phyloP scores from a whole-genome alignment of 1,140 invertebrate species.

The Globodera ellingtonae region DNA sequence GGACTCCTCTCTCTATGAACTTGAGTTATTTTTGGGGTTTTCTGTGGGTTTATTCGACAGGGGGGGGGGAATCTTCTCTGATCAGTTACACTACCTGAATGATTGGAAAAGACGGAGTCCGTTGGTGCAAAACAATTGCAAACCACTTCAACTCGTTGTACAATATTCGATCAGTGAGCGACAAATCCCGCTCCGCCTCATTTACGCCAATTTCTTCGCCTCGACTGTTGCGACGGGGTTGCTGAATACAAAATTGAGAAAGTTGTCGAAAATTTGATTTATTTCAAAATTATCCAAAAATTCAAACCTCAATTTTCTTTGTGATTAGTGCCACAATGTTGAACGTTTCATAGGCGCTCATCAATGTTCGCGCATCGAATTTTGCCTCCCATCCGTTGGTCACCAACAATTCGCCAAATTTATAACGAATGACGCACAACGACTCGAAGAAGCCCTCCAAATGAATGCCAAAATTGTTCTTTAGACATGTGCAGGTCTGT shows the following conservation, averaged over 20 bases:
- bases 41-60: no score
- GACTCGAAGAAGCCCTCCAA: conserved; percentile 27
- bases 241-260: neutral
- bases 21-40: no score
- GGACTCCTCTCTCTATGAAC: no score
- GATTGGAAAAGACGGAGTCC: conserved; percentile 16
- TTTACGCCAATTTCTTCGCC: conserved; percentile 12
- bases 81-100: conserved; percentile 16
- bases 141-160: conserved; percentile 28
- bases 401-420: conserved; percentile 26
- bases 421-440: conserved; percentile 14
- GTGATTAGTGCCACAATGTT: conserved; percentile 27
- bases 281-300: neutral
- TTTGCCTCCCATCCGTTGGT: conserved; percentile 21
- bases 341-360: conserved; percentile 31
- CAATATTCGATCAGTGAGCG: conserved; percentile 15
- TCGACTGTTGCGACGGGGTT: conserved; percentile 8
- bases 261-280: neutral
- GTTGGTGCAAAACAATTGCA: conserved; percentile 2
- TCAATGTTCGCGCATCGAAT: conserved; percentile 18
- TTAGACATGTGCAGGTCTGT: conserved; percentile 12
- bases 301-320: conserved; percentile 12
- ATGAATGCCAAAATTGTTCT: conserved; percentile 25
- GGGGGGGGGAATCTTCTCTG: no score
- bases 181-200: conserved; percentile 10